Evolutionary conservation across 2,113 vertebrate genomes (phyloP).

Genomic region (Typhlomys cinereus): DNA sequence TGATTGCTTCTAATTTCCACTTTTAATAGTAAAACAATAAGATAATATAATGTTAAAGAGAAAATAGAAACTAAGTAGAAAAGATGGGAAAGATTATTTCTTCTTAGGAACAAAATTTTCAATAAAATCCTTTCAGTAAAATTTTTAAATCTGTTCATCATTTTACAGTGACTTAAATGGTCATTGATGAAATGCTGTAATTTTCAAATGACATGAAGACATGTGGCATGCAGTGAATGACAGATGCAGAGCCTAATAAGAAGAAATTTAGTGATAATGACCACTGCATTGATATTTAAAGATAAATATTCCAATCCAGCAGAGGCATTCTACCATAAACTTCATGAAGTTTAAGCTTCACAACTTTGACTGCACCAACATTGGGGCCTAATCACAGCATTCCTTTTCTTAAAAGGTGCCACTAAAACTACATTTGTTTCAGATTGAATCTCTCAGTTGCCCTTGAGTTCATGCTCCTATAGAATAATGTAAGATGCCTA

Average conservation of each 20-base stretch:
- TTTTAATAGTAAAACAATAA: slow-evolving; percentile 23
- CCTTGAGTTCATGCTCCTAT: not conserved
- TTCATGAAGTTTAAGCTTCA: not conserved
- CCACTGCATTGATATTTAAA: not conserved
- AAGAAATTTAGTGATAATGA: slow-evolving; percentile 8
- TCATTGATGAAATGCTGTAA: not conserved
- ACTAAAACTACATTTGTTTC: not conserved
- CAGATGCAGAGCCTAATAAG: not conserved
- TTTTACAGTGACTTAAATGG: not conserved
- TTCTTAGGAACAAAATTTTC: slow-evolving; percentile 16
- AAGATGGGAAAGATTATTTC: slow-evolving; percentile 1
- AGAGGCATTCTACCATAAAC: not conserved
- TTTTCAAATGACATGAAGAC: slow-evolving; percentile 28
- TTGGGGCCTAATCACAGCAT: not conserved
- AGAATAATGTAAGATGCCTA: not conserved
- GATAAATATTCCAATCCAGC: not conserved
- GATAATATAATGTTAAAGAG: not conserved
- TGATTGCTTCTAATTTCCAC: not conserved
- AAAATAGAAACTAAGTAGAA: slow-evolving; percentile 15
- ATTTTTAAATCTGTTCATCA: slow-evolving; percentile 21
- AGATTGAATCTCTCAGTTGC: not conserved
- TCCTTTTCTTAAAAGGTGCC: not conserved
- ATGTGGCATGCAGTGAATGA: not conserved
- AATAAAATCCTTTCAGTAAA: slow-evolving; percentile 22
- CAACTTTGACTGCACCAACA: not conserved